A percentile compares a stretch with the other conserved stretches of the same genome.
These are phyloP conservation scores for Ectropis crepuscularia DNA, from an alignment of 2,888 invertebrate genomes.

Conservation along the genomic window DNA sequence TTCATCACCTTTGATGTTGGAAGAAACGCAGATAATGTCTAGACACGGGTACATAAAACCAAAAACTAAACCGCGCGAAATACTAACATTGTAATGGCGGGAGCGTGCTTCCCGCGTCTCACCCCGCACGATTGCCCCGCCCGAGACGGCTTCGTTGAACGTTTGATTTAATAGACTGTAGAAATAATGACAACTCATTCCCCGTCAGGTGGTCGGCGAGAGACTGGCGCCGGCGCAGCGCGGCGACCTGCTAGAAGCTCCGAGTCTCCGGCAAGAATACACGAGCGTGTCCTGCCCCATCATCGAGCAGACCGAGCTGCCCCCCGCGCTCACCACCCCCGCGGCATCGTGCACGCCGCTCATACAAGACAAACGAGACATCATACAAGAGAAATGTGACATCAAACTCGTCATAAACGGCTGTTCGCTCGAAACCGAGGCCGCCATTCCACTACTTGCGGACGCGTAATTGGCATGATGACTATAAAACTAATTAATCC, in stretches of 20 bases:
- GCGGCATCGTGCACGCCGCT: slow-evolving; percentile 41
- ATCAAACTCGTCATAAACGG: slow-evolving; percentile 75
- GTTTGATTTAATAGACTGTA: too few relatives aligned
- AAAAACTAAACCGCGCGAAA: too few relatives aligned
- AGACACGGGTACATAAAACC: too few relatives aligned
- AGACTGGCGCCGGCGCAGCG: slow-evolving; percentile 81
- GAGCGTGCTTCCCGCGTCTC: too few relatives aligned
- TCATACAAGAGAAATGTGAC: slow-evolving; percentile 59
- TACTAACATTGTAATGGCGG: too few relatives aligned
- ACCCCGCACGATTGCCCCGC: too few relatives aligned
- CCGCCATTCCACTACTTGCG: slow-evolving; percentile 72
- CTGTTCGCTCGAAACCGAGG: slow-evolving; percentile 65
- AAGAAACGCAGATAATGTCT: too few relatives aligned
- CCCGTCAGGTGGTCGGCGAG: slow-evolving; percentile 83
- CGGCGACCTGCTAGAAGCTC: slow-evolving; percentile 76
- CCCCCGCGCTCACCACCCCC: slow-evolving; percentile 29
- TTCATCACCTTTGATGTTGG: too few relatives aligned
- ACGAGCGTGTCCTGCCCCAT: slow-evolving; percentile 90
- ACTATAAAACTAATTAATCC: too few relatives aligned
- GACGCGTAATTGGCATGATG: slow-evolving; percentile 54
- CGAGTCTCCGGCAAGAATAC: slow-evolving; percentile 76
- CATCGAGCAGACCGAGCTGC: slow-evolving; percentile 82
- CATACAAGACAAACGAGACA: slow-evolving; percentile 51
- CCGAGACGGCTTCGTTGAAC: too few relatives aligned
- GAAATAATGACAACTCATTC: background rate